Evolutionary conservation across 2,888 invertebrate species (phyloP).

Genomic region (Teleiodes luculella): DNA sequence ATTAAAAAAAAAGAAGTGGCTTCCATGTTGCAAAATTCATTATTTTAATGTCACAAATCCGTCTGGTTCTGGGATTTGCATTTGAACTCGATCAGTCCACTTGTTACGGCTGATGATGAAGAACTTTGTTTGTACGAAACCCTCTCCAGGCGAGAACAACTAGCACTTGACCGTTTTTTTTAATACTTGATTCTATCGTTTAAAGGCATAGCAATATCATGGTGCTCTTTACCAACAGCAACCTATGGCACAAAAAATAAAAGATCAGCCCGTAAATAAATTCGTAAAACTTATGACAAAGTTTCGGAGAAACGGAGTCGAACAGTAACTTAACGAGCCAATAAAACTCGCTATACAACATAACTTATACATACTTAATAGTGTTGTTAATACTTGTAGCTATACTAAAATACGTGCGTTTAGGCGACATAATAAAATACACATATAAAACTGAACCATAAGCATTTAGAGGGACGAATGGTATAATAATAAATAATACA

Average conservation of each 20-base stretch:
- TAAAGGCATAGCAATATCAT: too few relatives aligned
- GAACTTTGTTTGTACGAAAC: too few relatives aligned
- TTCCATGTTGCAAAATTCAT: too few relatives aligned
- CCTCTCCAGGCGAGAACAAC: too few relatives aligned
- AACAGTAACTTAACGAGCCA: conserved; percentile 37
- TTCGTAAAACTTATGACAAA: conserved; percentile 21
- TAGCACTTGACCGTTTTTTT: too few relatives aligned
- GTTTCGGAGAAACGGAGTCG: conserved; percentile 20
- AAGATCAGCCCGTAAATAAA: not conserved
- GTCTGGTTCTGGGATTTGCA: too few relatives aligned
- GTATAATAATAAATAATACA: conserved; percentile 17
- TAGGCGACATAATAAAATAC: conserved; percentile 39
- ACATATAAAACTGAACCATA: conserved; percentile 38
- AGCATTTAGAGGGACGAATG: conserved; percentile 30
- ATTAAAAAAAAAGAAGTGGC: too few relatives aligned
- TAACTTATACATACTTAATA: conserved; percentile 43
- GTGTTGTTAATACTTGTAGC: conserved; percentile 31
- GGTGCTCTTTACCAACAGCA: too few relatives aligned
- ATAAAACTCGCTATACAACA: conserved; percentile 44
- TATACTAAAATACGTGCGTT: conserved; percentile 23
- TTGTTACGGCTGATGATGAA: too few relatives aligned
- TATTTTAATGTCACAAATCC: too few relatives aligned
- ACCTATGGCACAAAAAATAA: not conserved
- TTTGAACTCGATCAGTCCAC: too few relatives aligned
- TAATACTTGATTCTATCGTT: too few relatives aligned